Percentiles rank a stretch among this genome's conserved stretches.
These are phyloP conservation scores for Catocala fraxini DNA, from an alignment of 2,888 invertebrate species.

Conservation along the genomic window DNA sequence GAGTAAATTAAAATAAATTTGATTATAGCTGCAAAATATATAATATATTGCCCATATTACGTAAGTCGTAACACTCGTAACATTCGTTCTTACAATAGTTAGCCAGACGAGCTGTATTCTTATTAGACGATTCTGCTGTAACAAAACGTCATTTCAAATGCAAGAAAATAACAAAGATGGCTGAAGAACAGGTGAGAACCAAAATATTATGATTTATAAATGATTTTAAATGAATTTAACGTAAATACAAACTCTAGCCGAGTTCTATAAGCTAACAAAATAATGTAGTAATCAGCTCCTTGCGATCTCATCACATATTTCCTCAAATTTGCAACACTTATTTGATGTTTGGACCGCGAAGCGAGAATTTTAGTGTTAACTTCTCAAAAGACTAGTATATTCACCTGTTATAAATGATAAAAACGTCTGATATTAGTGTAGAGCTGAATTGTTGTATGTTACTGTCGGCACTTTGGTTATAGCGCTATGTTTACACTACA, in stretches of 20 bases:
- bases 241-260: conserved; percentile 13
- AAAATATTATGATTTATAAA: conserved; percentile 77
- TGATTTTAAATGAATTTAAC: conserved; percentile 74
- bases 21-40: too few relatives aligned
- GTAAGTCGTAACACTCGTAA: too few relatives aligned
- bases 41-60: too few relatives aligned
- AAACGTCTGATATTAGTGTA: conserved; percentile 6
- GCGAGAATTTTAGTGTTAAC: conserved; percentile 25
- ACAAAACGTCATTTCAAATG: conserved; percentile 81
- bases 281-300: conserved; percentile 21
- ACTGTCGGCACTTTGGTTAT: conserved; percentile 80
- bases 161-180: conserved; percentile 90
- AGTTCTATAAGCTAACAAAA: conserved; percentile 14
- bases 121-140: conserved; percentile 40
- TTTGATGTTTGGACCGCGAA: conserved; percentile 39
- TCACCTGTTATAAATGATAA: conserved; percentile 31
- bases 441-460: conserved; percentile 17
- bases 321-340: conserved; percentile 18
- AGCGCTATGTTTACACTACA: conserved; percentile 65
- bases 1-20: too few relatives aligned
- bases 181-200: conserved; percentile 92
- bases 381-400: conserved; percentile 25
- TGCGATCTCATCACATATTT: conserved; percentile 23
- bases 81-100: background rate
- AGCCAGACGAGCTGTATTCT: conserved; percentile 11